A percentile compares a stretch with the other conserved stretches of the same genome.
These are phyloP conservation scores for Tauraco erythrolophus DNA, from an alignment of 2,113 vertebrate species.

Conservation along the genomic window DNA sequence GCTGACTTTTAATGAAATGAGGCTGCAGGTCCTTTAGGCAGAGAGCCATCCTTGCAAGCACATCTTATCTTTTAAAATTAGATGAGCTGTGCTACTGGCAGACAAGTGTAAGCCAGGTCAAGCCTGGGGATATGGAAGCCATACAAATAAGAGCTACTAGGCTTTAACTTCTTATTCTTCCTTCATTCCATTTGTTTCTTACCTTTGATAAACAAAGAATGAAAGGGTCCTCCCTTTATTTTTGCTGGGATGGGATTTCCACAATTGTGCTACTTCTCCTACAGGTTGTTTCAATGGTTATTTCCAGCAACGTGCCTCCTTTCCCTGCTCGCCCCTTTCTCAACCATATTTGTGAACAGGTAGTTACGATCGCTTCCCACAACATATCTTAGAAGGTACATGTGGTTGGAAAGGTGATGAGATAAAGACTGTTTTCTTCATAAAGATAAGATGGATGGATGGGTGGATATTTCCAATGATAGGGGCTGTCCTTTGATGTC, in stretches of 20 bases:
- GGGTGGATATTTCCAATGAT: background rate
- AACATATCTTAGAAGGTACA: background rate
- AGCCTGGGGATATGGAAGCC: background rate
- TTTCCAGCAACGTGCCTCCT: background rate
- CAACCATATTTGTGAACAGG: background rate
- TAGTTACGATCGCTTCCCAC: background rate
- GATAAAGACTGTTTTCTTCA: background rate
- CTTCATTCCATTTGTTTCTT: background rate
- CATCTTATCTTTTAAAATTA: background rate
- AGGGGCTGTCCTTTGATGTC: background rate
- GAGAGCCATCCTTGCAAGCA: background rate
- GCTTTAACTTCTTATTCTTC: background rate
- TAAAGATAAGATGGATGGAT: background rate
- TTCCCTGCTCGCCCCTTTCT: background rate
- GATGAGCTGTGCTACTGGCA: background rate
- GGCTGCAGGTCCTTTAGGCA: background rate
- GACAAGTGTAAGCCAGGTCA: background rate
- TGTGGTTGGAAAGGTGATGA: background rate
- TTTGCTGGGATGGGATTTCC: background rate
- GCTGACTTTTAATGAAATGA: slow-evolving; percentile 25
- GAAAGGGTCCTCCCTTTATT: background rate
- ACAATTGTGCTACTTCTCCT: background rate
- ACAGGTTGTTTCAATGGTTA: background rate
- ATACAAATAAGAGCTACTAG: background rate
- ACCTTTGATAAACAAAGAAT: background rate